Percentiles rank a stretch among this genome's conserved stretches.
phyloP scores from a whole-genome alignment of 2,888 invertebrate species.

The Brenthis hecate region DNA sequence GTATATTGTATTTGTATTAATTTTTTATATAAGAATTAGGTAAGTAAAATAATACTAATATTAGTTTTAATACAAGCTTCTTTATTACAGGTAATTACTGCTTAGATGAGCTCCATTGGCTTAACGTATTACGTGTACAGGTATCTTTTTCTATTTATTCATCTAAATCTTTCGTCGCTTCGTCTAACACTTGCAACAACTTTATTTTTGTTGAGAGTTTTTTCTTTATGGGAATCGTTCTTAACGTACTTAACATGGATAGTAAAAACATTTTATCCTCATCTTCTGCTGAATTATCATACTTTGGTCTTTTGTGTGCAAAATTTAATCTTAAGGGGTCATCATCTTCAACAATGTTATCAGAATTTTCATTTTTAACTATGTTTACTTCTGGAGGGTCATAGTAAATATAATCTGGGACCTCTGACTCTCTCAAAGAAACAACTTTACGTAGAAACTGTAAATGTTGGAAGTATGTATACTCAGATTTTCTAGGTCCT shows the following conservation, averaged over 20 bases:
- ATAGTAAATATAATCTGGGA: constrained; percentile 11
- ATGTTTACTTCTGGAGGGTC: constrained; percentile 4
- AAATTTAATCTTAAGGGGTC: constrained; percentile 16
- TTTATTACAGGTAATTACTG: too few relatives aligned
- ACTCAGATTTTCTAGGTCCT: constrained; percentile 42
- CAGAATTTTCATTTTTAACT: constrained; percentile 15
- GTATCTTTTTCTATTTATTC: background rate
- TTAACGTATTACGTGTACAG: too few relatives aligned
- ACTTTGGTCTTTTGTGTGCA: constrained; percentile 5
- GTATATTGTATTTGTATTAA: too few relatives aligned
- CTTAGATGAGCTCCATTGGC: too few relatives aligned
- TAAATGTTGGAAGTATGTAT: constrained; percentile 43
- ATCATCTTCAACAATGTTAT: constrained; percentile 23
- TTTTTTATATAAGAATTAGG: too few relatives aligned
- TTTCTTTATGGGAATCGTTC: constrained; percentile 33
- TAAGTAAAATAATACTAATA: too few relatives aligned
- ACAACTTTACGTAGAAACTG: constrained; percentile 41
- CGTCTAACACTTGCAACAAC: constrained; percentile 36
- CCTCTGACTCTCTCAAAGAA: constrained; percentile 27
- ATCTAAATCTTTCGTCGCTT: constrained; percentile 29
- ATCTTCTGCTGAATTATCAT: constrained; percentile 18
- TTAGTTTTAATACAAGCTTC: too few relatives aligned
- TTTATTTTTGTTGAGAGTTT: constrained; percentile 39
- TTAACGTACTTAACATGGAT: constrained; percentile 35
- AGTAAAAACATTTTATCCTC: constrained; percentile 36